These are phyloP conservation scores for Pammene aurita DNA, from an alignment of 2,888 invertebrate genomes.

Conservation along the genomic window DNA sequence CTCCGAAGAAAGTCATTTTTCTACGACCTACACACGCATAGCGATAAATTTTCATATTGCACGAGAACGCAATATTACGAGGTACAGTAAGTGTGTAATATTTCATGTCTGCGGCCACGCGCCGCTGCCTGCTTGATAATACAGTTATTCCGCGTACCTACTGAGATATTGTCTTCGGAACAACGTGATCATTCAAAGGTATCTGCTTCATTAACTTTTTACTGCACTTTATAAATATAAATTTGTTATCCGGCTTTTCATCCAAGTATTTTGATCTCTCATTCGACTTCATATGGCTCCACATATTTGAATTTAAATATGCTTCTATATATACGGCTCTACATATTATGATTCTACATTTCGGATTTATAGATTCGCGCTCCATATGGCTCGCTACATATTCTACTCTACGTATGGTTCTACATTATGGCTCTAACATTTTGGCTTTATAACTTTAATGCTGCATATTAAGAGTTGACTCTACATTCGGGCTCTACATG, in stretches of 20 bases:
- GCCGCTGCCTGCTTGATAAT: constrained; percentile 68
- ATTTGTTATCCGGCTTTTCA: background rate
- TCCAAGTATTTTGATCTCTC: background rate
- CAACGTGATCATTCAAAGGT: constrained; percentile 49
- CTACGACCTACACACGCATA: constrained; percentile 64
- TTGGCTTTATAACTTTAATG: too few species aligned
- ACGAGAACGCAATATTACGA: constrained; percentile 78
- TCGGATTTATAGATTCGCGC: too few species aligned
- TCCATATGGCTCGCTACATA: too few species aligned
- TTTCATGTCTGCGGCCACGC: constrained; percentile 72
- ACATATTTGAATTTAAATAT: too few species aligned
- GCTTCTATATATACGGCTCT: too few species aligned
- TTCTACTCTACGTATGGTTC: too few species aligned
- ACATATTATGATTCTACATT: too few species aligned
- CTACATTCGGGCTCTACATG: too few species aligned
- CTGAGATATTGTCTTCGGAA: constrained; percentile 60
- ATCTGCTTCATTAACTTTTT: constrained; percentile 43
- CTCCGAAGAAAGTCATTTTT: constrained; percentile 57
- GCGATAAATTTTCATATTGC: constrained; percentile 82
- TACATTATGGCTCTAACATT: too few species aligned
- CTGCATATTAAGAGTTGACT: too few species aligned
- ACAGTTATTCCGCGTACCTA: constrained; percentile 63
- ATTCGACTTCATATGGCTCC: too few species aligned
- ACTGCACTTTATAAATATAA: constrained; percentile 7
- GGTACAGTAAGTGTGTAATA: constrained; percentile 74